These are phyloP conservation scores for Smittia sp. DNA, from an alignment of 2,888 invertebrate genomes.

Conservation along the genomic window DNA sequence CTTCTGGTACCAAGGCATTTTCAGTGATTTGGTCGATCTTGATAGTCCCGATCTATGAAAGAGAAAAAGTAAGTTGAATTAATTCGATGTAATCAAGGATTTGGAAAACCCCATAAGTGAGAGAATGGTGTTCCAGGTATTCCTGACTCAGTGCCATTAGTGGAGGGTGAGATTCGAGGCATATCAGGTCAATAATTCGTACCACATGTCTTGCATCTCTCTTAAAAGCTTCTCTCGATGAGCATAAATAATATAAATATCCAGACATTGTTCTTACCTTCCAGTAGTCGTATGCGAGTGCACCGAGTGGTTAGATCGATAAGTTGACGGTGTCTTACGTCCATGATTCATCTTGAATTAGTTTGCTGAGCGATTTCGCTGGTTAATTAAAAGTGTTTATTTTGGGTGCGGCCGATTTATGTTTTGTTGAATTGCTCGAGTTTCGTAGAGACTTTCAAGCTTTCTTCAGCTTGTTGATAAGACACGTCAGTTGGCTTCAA, in stretches of 20 bases:
- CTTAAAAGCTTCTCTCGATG: too few species aligned
- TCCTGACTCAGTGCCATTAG: too few species aligned
- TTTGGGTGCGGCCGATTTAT: neutral
- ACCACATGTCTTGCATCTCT: too few species aligned
- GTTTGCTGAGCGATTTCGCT: neutral
- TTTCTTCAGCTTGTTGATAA: too few species aligned
- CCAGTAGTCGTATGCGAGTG: constrained; percentile 79
- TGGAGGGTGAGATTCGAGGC: too few species aligned
- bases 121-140: too few species aligned
- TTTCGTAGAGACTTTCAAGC: too few species aligned
- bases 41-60: constrained; percentile 57
- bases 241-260: too few species aligned
- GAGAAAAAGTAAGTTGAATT: neutral
- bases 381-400: neutral
- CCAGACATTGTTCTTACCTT: constrained; percentile 53
- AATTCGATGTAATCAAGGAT: too few species aligned
- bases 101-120: too few species aligned
- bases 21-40: constrained; percentile 73
- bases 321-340: constrained; percentile 77
- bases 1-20: constrained; percentile 82
- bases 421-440: neutral
- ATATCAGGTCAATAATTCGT: too few species aligned
- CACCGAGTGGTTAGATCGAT: constrained; percentile 79
- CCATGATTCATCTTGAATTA: constrained; percentile 64
- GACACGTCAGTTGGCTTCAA: too few species aligned